Percentiles rank a stretch among this genome's conserved stretches.
Evolutionary conservation across 2,113 vertebrate species (phyloP).

Genomic region (Pyrgilauda ruficollis): DNA sequence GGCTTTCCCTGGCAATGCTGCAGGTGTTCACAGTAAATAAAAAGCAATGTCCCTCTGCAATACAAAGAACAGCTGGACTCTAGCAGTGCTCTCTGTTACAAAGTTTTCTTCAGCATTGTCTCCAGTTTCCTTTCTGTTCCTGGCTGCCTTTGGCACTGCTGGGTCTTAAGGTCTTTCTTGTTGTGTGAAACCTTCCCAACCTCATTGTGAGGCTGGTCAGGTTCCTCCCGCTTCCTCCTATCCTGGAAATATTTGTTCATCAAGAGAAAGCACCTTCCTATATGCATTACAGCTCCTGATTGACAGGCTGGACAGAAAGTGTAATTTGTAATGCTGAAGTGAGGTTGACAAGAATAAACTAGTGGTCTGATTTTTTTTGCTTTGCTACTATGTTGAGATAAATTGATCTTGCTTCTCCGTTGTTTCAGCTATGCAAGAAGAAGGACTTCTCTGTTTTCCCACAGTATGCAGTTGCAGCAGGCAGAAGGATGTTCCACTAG

Average conservation of each 20-base stretch:
- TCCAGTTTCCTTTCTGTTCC: not conserved
- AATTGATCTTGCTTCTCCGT: not conserved
- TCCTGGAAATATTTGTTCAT: constrained; percentile 22
- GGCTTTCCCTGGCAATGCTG: not conserved
- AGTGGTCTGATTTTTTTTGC: not conserved
- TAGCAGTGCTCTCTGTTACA: not conserved
- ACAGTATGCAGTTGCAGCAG: not conserved
- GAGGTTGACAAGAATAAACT: constrained; percentile 43
- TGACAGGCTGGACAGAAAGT: not conserved
- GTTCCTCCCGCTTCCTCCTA: not conserved
- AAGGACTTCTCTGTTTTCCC: not conserved
- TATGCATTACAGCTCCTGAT: not conserved
- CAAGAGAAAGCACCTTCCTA: not conserved
- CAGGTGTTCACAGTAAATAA: not conserved
- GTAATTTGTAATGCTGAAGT: constrained; percentile 39
- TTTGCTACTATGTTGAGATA: constrained; percentile 11
- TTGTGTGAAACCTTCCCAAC: not conserved
- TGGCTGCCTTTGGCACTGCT: not conserved
- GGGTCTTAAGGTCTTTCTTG: not conserved
- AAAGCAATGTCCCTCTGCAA: not conserved
- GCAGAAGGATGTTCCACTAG: not conserved
- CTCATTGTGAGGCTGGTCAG: not conserved
- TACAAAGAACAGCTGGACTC: not conserved
- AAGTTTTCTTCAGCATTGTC: not conserved
- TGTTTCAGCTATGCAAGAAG: not conserved